Conservation (phyloP, 2,797 vertebrate species). For the Urosaurus nigricauda region DNA sequence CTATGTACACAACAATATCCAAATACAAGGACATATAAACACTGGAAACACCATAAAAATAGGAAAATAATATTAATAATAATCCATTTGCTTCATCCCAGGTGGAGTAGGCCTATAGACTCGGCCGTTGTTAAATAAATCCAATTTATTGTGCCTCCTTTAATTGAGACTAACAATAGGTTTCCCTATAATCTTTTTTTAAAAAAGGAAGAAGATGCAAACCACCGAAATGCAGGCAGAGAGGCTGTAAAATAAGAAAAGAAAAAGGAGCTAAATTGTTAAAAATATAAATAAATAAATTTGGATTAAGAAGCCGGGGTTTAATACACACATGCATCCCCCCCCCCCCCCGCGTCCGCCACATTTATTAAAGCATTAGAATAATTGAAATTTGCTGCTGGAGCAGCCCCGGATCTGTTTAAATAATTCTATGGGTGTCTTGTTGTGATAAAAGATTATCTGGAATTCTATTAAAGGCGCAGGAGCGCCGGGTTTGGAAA, state of each 20-base stretch:
- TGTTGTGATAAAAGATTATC: conserved; percentile 94
- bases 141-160: too few relatives aligned
- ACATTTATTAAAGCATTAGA: conserved; percentile 94
- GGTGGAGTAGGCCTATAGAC: too few relatives aligned
- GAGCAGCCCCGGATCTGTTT: conserved; percentile 89
- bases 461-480: conserved; percentile 93
- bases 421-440: conserved; percentile 94
- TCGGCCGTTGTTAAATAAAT: too few relatives aligned
- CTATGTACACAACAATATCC: too few relatives aligned
- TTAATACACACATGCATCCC: conserved; percentile 86
- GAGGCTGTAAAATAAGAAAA: conserved; percentile 82
- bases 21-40: too few relatives aligned
- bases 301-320: conserved; percentile 90
- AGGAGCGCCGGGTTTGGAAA: conserved; percentile 86
- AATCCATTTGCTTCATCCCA: too few relatives aligned
- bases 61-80: too few relatives aligned
- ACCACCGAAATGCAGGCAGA: conserved; percentile 85
- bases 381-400: conserved; percentile 98
- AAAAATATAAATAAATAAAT: conserved; percentile 62
- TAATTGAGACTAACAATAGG: neutral
- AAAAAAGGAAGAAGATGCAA: conserved; percentile 64
- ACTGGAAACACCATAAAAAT: too few relatives aligned
- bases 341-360: conserved; percentile 81
- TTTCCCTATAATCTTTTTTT: neutral
- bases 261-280: conserved; percentile 92